Percentiles rank a stretch among this genome's conserved stretches.
phyloP scores from a whole-genome alignment of 2,113 vertebrate species.

The Amphiprion percula region DNA sequence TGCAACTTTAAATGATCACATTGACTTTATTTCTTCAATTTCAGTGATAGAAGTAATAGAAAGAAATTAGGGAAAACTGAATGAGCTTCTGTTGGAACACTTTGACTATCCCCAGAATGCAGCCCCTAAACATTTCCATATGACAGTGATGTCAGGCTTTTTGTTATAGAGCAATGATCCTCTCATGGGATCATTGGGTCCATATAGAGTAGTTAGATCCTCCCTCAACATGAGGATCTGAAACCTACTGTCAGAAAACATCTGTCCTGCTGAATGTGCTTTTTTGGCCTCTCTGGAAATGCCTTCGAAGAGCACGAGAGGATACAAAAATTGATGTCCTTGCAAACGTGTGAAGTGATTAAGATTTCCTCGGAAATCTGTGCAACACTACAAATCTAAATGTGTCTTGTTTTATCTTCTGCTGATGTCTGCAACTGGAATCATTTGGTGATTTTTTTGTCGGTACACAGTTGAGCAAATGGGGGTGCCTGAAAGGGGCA shows the following conservation, averaged over 20 bases:
- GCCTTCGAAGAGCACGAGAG: neutral
- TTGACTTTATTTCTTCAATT: neutral
- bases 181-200: constrained; percentile 19
- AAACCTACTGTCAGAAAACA: constrained; percentile 15
- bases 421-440: neutral
- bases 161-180: constrained; percentile 21
- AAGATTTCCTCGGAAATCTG: neutral
- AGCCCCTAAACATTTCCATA: constrained; percentile 63
- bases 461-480: constrained; percentile 7
- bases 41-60: neutral
- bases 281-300: neutral
- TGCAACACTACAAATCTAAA: neutral
- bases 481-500: constrained; percentile 9
- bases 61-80: neutral
- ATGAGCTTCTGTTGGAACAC: neutral
- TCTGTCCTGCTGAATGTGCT: neutral
- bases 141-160: constrained; percentile 57
- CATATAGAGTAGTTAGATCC: neutral
- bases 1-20: neutral
- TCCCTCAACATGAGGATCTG: constrained; percentile 3
- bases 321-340: neutral
- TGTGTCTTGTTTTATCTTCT: neutral
- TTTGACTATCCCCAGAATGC: neutral
- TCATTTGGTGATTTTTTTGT: neutral
- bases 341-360: neutral